phyloP scores from a whole-genome alignment of 2,888 invertebrate genomes.

The Cetonia aurata region DNA sequence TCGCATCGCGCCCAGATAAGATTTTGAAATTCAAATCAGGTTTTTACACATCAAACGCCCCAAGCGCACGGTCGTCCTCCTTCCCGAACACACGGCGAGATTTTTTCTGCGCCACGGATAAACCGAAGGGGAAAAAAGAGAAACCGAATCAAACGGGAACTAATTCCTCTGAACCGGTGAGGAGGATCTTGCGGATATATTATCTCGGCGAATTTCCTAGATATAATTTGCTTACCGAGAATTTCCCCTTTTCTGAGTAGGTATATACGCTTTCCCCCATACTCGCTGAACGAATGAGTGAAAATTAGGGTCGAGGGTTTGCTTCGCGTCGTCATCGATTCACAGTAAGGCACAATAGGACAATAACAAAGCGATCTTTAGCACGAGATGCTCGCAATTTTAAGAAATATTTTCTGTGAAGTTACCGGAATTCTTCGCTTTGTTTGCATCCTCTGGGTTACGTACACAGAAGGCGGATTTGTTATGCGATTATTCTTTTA shows the following conservation, averaged over 20 bases:
- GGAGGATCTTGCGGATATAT: background rate
- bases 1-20: background rate
- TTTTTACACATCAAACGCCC: slow-evolving; percentile 22
- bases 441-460: background rate
- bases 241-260: too few relatives aligned
- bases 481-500: slow-evolving; percentile 21
- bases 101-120: too few relatives aligned
- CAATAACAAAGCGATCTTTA: slow-evolving; percentile 34
- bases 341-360: background rate
- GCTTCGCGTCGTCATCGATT: slow-evolving; percentile 7
- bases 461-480: slow-evolving; percentile 9
- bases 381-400: slow-evolving; percentile 4
- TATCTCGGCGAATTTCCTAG: slow-evolving; percentile 1
- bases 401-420: slow-evolving; percentile 11
- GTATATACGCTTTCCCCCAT: too few relatives aligned
- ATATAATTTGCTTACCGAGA: slow-evolving; percentile 1
- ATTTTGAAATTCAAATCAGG: slow-evolving; percentile 21
- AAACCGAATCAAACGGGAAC: slow-evolving; percentile 9
- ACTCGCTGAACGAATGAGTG: too few relatives aligned
- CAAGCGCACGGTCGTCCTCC: background rate
- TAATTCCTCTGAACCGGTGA: slow-evolving; percentile 15
- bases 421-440: slow-evolving; percentile 28
- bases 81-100: background rate
- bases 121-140: background rate
- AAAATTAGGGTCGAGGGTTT: background rate